Conservation (phyloP, 2,113 vertebrate species). For the Dipodomys stephensi region DNA sequence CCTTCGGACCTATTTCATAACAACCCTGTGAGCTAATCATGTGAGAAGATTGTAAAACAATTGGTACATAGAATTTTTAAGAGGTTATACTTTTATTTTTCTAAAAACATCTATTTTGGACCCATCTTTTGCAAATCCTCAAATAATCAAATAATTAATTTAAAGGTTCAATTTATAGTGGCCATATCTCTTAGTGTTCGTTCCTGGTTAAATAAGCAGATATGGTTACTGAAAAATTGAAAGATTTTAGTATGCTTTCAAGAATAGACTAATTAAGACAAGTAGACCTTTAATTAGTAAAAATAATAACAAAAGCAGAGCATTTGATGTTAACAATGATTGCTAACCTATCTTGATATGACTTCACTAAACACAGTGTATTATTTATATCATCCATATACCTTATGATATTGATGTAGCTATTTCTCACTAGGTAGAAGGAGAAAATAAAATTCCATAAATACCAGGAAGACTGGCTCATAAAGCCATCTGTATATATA, state of each 20-base stretch:
- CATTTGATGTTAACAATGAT: not conserved
- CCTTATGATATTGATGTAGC: not conserved
- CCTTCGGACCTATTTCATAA: not conserved
- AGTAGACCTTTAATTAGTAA: not conserved
- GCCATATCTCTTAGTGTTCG: not conserved
- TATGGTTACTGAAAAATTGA: not conserved
- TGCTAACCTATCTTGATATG: not conserved
- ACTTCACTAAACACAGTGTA: not conserved
- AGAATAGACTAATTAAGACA: constrained; percentile 8
- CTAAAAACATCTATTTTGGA: not conserved
- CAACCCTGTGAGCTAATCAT: not conserved
- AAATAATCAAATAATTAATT: not conserved
- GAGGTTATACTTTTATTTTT: no score
- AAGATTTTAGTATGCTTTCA: constrained; percentile 26
- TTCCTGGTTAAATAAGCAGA: not conserved
- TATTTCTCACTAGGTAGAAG: not conserved
- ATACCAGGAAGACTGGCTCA: no score
- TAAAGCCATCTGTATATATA: not conserved
- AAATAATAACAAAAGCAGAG: not conserved
- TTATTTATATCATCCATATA: not conserved
- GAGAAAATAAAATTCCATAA: not conserved
- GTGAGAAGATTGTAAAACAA: not conserved
- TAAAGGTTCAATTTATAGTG: not conserved
- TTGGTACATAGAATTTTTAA: no score
- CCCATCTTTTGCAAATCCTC: not conserved